Conservation (phyloP, 2,113 vertebrate species). For the Lagopus leucura region DNA sequence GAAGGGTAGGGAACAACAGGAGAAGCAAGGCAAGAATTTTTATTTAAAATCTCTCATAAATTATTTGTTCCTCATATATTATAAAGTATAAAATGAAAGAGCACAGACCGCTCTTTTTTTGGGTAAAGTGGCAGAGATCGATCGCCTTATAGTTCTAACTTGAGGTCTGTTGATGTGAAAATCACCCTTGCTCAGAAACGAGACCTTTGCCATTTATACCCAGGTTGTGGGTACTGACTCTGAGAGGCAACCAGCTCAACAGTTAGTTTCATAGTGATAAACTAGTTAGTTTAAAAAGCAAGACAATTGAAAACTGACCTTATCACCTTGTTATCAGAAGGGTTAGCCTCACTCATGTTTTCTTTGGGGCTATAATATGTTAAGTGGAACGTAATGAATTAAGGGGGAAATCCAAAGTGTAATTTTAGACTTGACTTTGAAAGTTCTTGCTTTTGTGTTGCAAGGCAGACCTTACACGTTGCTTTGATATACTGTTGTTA, state of each 20-base stretch:
- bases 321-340: not conserved
- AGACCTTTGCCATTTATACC: not conserved
- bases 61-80: not conserved
- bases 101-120: not conserved
- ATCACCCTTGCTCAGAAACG: not conserved
- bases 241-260: not conserved
- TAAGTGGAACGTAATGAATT: not conserved
- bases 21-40: not conserved
- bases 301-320: not conserved
- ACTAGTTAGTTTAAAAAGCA: not conserved
- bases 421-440: slow-evolving; percentile 35
- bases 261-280: not conserved
- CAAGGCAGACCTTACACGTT: slow-evolving; percentile 55
- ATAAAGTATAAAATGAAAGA: not conserved
- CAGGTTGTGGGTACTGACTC: not conserved
- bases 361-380: not conserved
- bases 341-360: not conserved
- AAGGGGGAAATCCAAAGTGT: slow-evolving; percentile 17
- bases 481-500: slow-evolving; percentile 74
- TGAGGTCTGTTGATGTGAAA: not conserved
- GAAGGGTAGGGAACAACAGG: not conserved
- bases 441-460: slow-evolving; percentile 35
- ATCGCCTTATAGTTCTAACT: not conserved
- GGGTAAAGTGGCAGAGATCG: not conserved
- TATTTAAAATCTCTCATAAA: not conserved